Base-by-base conservation (phyloP, 2,888 invertebrate species). In the Pachycephus smyrnensis region DNA sequence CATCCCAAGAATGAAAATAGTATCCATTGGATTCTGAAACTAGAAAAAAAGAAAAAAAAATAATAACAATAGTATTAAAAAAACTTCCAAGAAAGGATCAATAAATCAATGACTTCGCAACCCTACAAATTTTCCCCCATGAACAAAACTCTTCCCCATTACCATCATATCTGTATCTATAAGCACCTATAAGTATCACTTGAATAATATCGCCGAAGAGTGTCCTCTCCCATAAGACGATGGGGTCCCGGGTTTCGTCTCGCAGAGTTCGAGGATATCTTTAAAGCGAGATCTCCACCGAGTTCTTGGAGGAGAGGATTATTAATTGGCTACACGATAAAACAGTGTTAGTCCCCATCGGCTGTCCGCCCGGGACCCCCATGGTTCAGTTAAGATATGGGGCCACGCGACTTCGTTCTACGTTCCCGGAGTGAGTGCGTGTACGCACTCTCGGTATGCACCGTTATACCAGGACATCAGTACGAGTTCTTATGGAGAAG, bases 291-390 rank as follows among this genome's bases (percentile, higher is more conserved):
- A 87, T 87, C 87, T 84, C 81, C 15, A 40, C 40, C 15, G 40
- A 15, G 40, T 83, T 83, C 84, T 83, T 82, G 75, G 79, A 83
- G 85, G 83, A 82, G 85, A 89, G 86, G 84, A 86, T 91, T 90
- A 91, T 90, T 91, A 91, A 91, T 91, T 89, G 88, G 89, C 88
- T 91, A 90, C 90, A 90, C 86, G 90, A 91, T 90, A 88, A 90
- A 90, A 88, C 89, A 88, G 88, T 89, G 90, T 90, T 90, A 88
- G 89, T 89, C 86, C 86, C 88, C 86, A 85, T 89, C 87, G 86
- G 86, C 85, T 87, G 87, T 88, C 87, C 88, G 84, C 85, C 85
- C 83, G 40, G 84, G 88, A 88, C 89, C 90, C 89, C 89, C 87
- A 84, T 84, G 88, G 88, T 86, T 83, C 87, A 84, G 83, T 83